Evolutionary conservation across 2,113 vertebrate species (phyloP).

Genomic region (Vanacampus margaritifer): DNA sequence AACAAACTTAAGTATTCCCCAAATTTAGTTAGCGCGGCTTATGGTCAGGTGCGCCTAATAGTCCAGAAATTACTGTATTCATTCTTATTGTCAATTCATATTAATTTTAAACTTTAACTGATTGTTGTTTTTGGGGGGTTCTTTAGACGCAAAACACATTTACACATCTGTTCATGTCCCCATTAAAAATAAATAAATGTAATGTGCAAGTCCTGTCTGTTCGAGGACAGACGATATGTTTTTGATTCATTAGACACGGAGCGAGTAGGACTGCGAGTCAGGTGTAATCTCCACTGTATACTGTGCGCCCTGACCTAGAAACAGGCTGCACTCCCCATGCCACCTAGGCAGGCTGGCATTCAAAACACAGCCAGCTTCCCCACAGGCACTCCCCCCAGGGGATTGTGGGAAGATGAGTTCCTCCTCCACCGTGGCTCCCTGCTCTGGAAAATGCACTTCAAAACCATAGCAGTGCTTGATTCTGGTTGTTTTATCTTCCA

Average conservation of each 20-base stretch:
- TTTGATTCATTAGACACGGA: conserved; percentile 53
- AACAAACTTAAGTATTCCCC: too few species aligned
- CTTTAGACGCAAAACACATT: not conserved
- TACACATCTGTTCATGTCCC: not conserved
- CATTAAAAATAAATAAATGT: not conserved
- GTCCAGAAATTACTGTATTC: too few species aligned
- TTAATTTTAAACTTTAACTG: too few species aligned
- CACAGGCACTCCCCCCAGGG: conserved; percentile 55
- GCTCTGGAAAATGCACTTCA: conserved; percentile 42
- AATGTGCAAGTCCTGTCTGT: conserved; percentile 19
- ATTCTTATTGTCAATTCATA: too few species aligned
- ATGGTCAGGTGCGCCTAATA: too few species aligned
- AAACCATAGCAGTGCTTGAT: conserved; percentile 8
- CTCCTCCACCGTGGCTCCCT: conserved; percentile 38
- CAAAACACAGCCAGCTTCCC: conserved; percentile 65
- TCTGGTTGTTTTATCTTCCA: conserved; percentile 23
- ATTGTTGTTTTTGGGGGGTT: not conserved
- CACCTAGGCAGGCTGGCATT: conserved; percentile 61
- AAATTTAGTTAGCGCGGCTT: too few species aligned
- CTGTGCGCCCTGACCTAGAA: conserved; percentile 73
- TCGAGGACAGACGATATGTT: conserved; percentile 45
- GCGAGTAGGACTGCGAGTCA: conserved; percentile 37
- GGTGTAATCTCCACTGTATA: conserved; percentile 68
- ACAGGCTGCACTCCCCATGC: conserved; percentile 61
- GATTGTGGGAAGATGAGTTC: conserved; percentile 70